phyloP scores from a whole-genome alignment of 35 echinoderm and acorn worm species.

The Lytechinus pictus region DNA sequence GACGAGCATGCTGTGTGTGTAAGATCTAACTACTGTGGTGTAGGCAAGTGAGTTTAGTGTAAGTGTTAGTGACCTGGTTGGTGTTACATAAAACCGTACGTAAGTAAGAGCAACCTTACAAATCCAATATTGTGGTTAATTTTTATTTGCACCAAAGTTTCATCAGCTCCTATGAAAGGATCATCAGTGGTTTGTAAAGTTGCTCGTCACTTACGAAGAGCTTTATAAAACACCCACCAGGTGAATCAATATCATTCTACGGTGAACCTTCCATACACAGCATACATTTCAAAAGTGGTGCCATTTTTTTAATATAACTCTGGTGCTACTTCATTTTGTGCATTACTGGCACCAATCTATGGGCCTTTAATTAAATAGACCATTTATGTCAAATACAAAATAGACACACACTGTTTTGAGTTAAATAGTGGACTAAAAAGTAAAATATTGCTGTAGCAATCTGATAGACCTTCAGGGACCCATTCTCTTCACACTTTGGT shows the following conservation, averaged over 20 bases:
- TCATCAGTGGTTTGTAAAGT: no score
- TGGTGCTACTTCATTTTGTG: neutral
- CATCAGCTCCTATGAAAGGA: no score
- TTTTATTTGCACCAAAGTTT: no score
- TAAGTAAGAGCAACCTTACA: no score
- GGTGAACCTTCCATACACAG: neutral
- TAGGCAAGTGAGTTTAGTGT: neutral
- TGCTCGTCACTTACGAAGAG: no score
- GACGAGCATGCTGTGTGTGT: no score
- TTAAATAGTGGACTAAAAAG: neutral
- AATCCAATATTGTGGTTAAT: no score
- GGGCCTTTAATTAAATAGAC: neutral
- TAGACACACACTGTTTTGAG: neutral
- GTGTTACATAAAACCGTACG: no score
- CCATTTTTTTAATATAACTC: neutral
- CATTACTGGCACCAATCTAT: neutral
- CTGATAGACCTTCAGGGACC: neutral
- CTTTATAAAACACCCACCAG: neutral
- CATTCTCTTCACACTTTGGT: neutral
- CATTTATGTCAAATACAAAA: neutral
- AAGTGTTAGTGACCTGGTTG: neutral
- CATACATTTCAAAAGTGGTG: neutral
- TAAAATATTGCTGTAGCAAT: neutral
- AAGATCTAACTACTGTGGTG: neutral
- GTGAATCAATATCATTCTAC: neutral